Evolutionary conservation across 2,113 vertebrate genomes (phyloP).

Genomic region (Micromys minutus): DNA sequence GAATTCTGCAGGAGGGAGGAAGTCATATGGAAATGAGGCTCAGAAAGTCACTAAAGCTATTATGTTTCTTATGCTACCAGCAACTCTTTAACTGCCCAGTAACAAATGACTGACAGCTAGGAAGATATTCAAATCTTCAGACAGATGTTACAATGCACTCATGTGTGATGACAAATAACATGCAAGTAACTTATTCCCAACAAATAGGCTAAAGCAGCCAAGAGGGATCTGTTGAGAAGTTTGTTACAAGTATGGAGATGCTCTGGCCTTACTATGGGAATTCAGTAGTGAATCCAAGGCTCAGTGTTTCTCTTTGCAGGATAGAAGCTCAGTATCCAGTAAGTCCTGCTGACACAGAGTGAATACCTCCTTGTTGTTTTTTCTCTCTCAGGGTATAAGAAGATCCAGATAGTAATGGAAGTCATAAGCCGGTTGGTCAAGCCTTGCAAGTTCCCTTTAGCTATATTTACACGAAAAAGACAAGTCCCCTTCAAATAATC

Average conservation of each 20-base stretch:
- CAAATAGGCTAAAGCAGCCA: background rate
- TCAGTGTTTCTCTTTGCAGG: rapidly evolving
- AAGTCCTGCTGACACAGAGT: rapidly evolving
- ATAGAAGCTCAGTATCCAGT: background rate
- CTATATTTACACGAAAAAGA: background rate
- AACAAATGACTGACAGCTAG: background rate
- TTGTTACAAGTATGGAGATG: background rate
- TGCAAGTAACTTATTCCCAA: background rate
- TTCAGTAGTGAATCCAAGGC: background rate
- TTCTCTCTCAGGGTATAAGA: background rate
- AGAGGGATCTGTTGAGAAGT: background rate
- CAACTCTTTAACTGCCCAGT: background rate
- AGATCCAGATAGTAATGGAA: background rate
- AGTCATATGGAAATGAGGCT: background rate
- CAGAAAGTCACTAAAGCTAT: background rate
- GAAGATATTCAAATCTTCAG: background rate
- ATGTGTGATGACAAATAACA: background rate
- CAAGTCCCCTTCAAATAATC: background rate
- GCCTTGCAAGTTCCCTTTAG: background rate
- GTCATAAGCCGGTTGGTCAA: background rate
- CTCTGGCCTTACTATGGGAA: background rate
- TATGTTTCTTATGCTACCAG: background rate
- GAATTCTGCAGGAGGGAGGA: background rate
- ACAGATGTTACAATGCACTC: background rate
- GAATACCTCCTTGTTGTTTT: background rate